Evolutionary conservation across 2,113 vertebrate species (phyloP).

Genomic region (Oncorhynchus mykiss): DNA sequence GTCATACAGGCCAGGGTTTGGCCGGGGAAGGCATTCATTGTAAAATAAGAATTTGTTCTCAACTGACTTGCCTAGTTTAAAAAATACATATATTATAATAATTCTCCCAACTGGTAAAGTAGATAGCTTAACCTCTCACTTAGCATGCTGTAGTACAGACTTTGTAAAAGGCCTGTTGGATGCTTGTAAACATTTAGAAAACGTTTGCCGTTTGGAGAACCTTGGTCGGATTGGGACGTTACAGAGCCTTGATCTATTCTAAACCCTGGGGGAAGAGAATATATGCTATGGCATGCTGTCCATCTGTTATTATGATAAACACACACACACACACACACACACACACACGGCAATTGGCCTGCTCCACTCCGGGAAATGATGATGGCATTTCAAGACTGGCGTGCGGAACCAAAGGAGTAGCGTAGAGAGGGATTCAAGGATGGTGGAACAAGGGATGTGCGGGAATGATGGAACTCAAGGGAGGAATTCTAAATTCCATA

Average conservation of each 20-base stretch:
- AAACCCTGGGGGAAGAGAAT: slow-evolving; percentile 14
- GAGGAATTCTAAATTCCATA: slow-evolving; percentile 23
- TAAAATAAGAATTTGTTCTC: background rate
- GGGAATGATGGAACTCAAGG: slow-evolving; percentile 27
- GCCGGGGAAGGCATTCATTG: no score
- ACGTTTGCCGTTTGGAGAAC: slow-evolving; percentile 12
- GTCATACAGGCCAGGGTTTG: no score
- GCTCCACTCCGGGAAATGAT: slow-evolving; percentile 38
- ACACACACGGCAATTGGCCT: background rate
- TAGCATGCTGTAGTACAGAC: slow-evolving; percentile 9
- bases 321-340: slow-evolving; percentile 5
- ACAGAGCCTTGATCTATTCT: slow-evolving; percentile 14
- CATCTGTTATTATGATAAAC: slow-evolving; percentile 31
- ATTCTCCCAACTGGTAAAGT: slow-evolving; percentile 1
- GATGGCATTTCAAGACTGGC: slow-evolving; percentile 69
- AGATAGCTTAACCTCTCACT: slow-evolving; percentile 7
- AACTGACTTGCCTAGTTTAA: background rate
- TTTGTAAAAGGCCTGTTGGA: slow-evolving; percentile 28
- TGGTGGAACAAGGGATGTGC: background rate
- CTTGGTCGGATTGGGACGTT: slow-evolving; percentile 11
- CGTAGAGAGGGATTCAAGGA: background rate
- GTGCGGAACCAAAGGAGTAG: slow-evolving; percentile 19
- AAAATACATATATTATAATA: no score
- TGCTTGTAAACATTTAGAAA: slow-evolving; percentile 11
- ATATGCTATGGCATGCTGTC: slow-evolving; percentile 14